A percentile compares a stretch with the other conserved stretches of the same genome.
Evolutionary conservation across 2,797 vertebrate genomes (phyloP).

Genomic region (Argya squamiceps): DNA sequence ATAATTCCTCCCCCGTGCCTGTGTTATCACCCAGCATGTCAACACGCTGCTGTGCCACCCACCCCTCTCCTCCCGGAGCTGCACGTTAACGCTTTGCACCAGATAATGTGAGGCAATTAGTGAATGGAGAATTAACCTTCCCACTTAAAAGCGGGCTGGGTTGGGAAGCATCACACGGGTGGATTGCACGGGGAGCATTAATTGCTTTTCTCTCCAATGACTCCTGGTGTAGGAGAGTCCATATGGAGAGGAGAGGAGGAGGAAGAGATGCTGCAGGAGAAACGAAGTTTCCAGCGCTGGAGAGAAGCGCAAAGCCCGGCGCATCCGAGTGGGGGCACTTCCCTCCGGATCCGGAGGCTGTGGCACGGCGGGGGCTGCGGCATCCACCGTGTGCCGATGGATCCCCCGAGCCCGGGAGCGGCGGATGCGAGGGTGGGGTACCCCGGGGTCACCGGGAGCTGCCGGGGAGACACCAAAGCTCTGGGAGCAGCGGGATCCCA

Average conservation of each 20-base stretch:
- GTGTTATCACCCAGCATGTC: slow-evolving; percentile 37
- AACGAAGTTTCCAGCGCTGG: neutral
- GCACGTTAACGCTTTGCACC: neutral
- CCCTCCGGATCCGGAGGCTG: neutral
- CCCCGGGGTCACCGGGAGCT: neutral
- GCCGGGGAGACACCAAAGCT: fast-evolving
- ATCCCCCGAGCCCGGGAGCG: neutral
- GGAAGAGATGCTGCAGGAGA: slow-evolving; percentile 11
- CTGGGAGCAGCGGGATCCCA: neutral
- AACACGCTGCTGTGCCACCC: slow-evolving; percentile 36
- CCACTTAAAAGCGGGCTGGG: neutral
- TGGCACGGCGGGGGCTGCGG: neutral
- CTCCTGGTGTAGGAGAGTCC: slow-evolving; percentile 48
- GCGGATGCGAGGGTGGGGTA: neutral
- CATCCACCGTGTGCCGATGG: neutral
- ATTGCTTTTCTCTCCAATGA: slow-evolving; percentile 19
- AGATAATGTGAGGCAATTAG: slow-evolving; percentile 50
- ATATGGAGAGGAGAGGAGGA: slow-evolving; percentile 34
- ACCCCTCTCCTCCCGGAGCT: slow-evolving; percentile 41
- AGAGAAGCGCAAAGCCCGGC: neutral
- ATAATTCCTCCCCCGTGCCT: slow-evolving; percentile 51
- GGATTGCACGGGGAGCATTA: neutral
- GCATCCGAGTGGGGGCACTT: neutral
- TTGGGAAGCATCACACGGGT: neutral
- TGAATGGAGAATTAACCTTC: slow-evolving; percentile 55